Evolutionary conservation across 2,797 vertebrate genomes (phyloP).

Genomic region (Apogon hyalosoma): DNA sequence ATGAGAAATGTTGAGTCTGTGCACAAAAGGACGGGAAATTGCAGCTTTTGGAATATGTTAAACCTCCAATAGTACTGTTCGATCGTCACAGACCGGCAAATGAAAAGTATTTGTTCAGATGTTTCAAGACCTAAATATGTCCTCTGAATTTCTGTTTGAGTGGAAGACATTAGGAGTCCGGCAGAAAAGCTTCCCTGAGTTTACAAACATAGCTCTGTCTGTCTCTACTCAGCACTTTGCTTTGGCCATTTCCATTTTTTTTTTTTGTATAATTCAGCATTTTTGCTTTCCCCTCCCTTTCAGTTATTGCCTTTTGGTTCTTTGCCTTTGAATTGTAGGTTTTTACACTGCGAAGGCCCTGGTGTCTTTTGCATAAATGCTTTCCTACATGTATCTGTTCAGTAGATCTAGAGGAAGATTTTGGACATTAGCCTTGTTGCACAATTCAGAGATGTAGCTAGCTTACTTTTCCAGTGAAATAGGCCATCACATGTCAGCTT

Average conservation of each 20-base stretch:
- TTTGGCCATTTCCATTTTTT: conserved; percentile 20
- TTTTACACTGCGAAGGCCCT: conserved; percentile 26
- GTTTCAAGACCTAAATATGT: conserved; percentile 17
- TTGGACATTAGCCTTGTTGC: conserved; percentile 29
- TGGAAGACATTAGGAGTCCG: conserved; percentile 25
- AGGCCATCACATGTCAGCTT: conserved; percentile 15
- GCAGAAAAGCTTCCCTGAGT: conserved; percentile 43
- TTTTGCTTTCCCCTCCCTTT: conserved; percentile 17
- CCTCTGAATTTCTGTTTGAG: conserved; percentile 29
- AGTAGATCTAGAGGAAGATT: conserved; percentile 4
- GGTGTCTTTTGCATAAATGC: conserved; percentile 29
- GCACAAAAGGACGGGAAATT: conserved; percentile 10
- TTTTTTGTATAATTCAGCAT: conserved; percentile 7
- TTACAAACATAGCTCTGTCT: conserved; percentile 38
- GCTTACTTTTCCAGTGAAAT: conserved; percentile 6
- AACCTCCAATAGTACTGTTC: conserved; percentile 4
- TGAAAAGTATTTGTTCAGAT: conserved; percentile 19
- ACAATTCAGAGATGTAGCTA: conserved; percentile 30
- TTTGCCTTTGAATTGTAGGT: conserved; percentile 58
- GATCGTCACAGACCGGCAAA: conserved; percentile 25
- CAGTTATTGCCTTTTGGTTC: conserved; percentile 62
- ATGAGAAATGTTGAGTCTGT: conserved; percentile 28
- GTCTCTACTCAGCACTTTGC: conserved; percentile 34
- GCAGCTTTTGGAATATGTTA: conserved; percentile 25
- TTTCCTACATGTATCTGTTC: conserved; percentile 8